Conservation (phyloP, 2,797 vertebrate genomes). For the Chaenodraco wilsoni region DNA sequence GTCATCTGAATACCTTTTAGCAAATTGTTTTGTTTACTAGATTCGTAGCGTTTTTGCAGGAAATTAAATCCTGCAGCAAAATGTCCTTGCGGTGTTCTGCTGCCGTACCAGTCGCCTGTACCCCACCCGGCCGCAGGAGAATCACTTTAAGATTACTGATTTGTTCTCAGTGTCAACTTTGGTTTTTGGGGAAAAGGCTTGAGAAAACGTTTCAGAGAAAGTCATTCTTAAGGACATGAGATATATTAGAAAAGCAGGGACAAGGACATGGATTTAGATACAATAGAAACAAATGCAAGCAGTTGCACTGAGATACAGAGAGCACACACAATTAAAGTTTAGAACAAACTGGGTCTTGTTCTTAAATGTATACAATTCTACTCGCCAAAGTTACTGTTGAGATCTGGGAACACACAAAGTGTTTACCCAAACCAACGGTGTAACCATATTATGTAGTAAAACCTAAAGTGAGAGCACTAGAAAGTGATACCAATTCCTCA, state of each 20-base stretch:
- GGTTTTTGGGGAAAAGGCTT: slow-evolving; percentile 31
- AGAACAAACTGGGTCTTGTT: not conserved
- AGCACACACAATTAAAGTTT: not conserved
- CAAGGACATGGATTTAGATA: slow-evolving; percentile 36
- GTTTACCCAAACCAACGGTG: not conserved
- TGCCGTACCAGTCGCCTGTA: slow-evolving; percentile 11
- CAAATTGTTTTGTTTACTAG: slow-evolving; percentile 33
- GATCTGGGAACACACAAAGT: not conserved
- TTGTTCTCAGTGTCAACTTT: slow-evolving; percentile 54
- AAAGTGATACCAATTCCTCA: too few relatives aligned
- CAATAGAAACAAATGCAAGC: slow-evolving; percentile 29
- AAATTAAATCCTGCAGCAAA: slow-evolving; percentile 38
- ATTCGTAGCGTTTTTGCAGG: slow-evolving; percentile 24
- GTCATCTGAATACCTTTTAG: slow-evolving; percentile 25
- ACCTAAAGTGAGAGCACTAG: too few relatives aligned
- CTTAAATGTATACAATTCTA: too few relatives aligned
- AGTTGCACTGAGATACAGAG: not conserved
- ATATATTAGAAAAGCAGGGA: slow-evolving; percentile 29
- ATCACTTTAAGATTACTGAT: slow-evolving; percentile 44
- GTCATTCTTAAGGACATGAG: slow-evolving; percentile 59
- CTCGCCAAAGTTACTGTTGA: too few relatives aligned
- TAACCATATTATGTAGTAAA: too few relatives aligned
- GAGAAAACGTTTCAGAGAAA: slow-evolving; percentile 45
- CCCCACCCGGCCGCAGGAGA: slow-evolving; percentile 8
- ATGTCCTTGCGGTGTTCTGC: slow-evolving; percentile 33